Evolutionary conservation across 2,797 vertebrate species (phyloP).

Genomic region (Xenentodon cancila): DNA sequence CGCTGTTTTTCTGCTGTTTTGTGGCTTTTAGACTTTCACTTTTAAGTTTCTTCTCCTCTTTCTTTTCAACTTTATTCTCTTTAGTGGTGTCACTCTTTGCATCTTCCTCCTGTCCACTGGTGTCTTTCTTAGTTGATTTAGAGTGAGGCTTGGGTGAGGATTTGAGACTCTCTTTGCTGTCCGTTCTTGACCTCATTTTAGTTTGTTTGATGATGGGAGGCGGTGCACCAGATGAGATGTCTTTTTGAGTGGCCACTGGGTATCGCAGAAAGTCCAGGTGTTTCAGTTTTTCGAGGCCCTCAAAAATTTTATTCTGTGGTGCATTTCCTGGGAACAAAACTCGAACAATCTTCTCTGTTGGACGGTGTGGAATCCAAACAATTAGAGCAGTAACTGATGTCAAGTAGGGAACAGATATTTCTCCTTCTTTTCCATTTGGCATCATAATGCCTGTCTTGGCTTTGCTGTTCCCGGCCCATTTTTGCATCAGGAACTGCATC

Average conservation of each 20-base stretch:
- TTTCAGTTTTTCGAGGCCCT: slow-evolving; percentile 96
- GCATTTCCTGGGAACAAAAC: slow-evolving; percentile 98
- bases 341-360: slow-evolving; percentile 95
- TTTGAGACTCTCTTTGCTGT: slow-evolving; percentile 98
- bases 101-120: slow-evolving; percentile 87
- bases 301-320: slow-evolving; percentile 98
- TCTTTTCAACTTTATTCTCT: slow-evolving; percentile 90
- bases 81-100: slow-evolving; percentile 86
- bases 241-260: slow-evolving; percentile 96
- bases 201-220: slow-evolving; percentile 91
- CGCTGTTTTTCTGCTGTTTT: slow-evolving; percentile 87
- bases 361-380: slow-evolving; percentile 96
- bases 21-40: slow-evolving; percentile 85
- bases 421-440: slow-evolving; percentile 94
- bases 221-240: slow-evolving; percentile 87
- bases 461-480: slow-evolving; percentile 99
- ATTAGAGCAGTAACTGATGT: slow-evolving; percentile 97
- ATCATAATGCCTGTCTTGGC: slow-evolving; percentile 97
- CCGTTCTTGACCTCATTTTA: slow-evolving; percentile 94
- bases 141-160: slow-evolving; percentile 88
- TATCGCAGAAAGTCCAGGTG: slow-evolving; percentile 96
- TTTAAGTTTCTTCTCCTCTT: slow-evolving; percentile 87
- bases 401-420: slow-evolving; percentile 98
- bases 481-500: slow-evolving; percentile 99
- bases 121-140: slow-evolving; percentile 89